Conservation (phyloP, 2,888 invertebrate genomes). For the Clistopyga incitator region DNA sequence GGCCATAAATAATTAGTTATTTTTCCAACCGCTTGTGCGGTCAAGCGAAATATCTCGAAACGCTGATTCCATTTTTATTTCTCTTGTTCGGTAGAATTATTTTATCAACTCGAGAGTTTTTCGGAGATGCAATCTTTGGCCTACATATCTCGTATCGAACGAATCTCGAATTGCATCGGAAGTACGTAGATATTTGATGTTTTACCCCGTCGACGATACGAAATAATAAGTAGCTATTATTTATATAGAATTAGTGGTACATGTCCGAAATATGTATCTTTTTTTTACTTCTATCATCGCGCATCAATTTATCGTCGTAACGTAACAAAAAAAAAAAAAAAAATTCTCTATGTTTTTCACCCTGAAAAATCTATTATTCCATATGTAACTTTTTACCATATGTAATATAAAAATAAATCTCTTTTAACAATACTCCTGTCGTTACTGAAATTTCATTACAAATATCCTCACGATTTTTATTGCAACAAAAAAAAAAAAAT, state of each 20-base stretch:
- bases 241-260: constrained; percentile 3
- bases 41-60: neutral
- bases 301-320: neutral
- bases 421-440: neutral
- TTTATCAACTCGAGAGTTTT: neutral
- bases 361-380: constrained; percentile 6
- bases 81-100: neutral
- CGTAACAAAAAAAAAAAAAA: neutral
- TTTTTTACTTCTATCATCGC: constrained; percentile 20
- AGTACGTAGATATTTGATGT: neutral
- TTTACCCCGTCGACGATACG: neutral
- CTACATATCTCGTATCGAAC: neutral
- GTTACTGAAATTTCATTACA: neutral
- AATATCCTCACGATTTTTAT: neutral
- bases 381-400: constrained; percentile 31
- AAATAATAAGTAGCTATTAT: constrained; percentile 1
- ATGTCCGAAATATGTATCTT: no score
- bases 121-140: neutral
- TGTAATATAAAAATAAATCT: constrained; percentile 27
- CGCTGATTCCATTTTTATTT: constrained; percentile 4
- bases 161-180: neutral
- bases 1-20: constrained; percentile 4
- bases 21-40: constrained; percentile 5
- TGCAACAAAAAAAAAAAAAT: neutral
- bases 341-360: constrained; percentile 16